Base-by-base conservation (phyloP, 2,113 vertebrate genomes). In the Nycticryphes semicollaris region DNA sequence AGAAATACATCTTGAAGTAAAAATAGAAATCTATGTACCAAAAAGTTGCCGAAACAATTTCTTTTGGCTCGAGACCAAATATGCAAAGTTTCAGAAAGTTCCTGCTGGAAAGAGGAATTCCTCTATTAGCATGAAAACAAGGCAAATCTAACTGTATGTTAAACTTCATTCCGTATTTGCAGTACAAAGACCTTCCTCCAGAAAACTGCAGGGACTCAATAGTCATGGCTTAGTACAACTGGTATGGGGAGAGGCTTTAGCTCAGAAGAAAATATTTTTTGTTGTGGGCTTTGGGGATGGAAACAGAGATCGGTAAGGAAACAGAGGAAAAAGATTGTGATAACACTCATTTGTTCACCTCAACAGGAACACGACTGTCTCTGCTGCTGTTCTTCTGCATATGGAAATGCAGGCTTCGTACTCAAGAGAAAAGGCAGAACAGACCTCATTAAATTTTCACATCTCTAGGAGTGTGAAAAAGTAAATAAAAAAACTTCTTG, bases 31-130 rank as follows among this genome's bases (percentile, higher is more conserved):
- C 45, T 3, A 63, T 48, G 68, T 48, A 93, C 59, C 54, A 68
- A 74, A 96, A 91, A 47, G 78, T 47, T 77, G 82, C 25, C 63
- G 33, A 88, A 95, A 95, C 25, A 68, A 63, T 75, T 94, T 76
- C 41, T 81, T 74, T 63, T 94, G 93, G 93, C 47, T 92, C 82
- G 56, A 60, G 56, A 91, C 53, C 84, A 95, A 94, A 87, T 43
- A 86, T 37, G 45, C 41, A 89, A 91, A 78, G 47, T 31, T 93
- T 25, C 54, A 41, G 41, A 89, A 91, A 78, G 47, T 31, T 93
- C 25, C 54, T 85, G 50, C 54, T 92, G 68, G 82, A 92, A 94
- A 93, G 75, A 87, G 48, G 69, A 96, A 89, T 76, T 76, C 63
- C 35, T 79, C 50, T 82, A 41, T 66, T 48, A 82, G 59, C 43